phyloP scores from a whole-genome alignment of 1,140 invertebrate species.

The Lordiphosa stackelbergi region DNA sequence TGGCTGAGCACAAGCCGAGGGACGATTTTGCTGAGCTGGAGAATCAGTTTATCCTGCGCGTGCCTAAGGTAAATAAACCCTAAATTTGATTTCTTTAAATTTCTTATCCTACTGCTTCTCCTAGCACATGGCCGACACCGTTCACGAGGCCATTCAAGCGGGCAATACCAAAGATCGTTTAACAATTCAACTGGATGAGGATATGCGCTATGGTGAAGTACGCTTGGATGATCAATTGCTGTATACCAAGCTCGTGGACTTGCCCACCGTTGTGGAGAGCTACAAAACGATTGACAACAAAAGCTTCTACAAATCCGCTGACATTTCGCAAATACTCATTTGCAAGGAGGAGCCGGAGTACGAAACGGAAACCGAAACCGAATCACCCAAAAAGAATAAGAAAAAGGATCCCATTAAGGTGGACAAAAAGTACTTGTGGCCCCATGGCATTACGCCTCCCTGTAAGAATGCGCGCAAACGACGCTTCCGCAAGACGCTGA shows the following conservation, averaged over 20 bases:
- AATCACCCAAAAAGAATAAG: conserved; percentile 89
- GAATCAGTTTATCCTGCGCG: conserved; percentile 91
- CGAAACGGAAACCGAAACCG: conserved; percentile 89
- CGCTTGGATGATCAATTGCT: conserved; percentile 92
- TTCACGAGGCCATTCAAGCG: conserved; percentile 86
- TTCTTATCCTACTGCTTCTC: not conserved
- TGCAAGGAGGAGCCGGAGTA: conserved; percentile 92
- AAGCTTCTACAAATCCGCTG: conserved; percentile 97
- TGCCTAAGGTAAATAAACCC: conserved; percentile 83
- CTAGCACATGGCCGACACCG: conserved; percentile 85
- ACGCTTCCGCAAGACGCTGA: conserved; percentile 95
- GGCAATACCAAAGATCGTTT: conserved; percentile 92
- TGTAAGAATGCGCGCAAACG: conserved; percentile 95
- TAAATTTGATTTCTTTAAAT: not conserved
- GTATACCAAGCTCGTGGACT: conserved; percentile 92
- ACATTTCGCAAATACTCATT: conserved; percentile 94
- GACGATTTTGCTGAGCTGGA: conserved; percentile 86
- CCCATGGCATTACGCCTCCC: conserved; percentile 95
- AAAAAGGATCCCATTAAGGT: conserved; percentile 94
- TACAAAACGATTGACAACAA: conserved; percentile 97
- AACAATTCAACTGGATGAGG: conserved; percentile 92
- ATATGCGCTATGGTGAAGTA: conserved; percentile 93
- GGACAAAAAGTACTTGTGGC: conserved; percentile 95
- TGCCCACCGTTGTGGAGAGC: conserved; percentile 95
- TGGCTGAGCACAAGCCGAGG: conserved; percentile 52